These are phyloP conservation scores for Hoplostethus atlanticus DNA, from an alignment of 2,797 vertebrate genomes.

Conservation along the genomic window DNA sequence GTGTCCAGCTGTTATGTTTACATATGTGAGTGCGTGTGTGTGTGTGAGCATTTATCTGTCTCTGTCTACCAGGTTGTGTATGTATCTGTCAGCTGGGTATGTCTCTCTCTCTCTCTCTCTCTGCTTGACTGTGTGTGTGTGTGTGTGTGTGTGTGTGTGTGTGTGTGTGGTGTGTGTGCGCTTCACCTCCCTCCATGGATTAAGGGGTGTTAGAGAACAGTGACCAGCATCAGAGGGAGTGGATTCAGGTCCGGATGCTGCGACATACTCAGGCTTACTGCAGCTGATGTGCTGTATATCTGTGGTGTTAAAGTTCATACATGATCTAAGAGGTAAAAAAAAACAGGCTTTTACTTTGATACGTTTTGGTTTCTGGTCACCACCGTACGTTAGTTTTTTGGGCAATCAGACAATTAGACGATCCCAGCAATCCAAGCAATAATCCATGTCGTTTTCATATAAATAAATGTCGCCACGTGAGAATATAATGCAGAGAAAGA, in stretches of 20 bases:
- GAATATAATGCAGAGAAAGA: no score
- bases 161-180: conserved; percentile 20
- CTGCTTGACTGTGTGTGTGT: background rate
- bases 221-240: conserved; percentile 70
- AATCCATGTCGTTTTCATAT: no score
- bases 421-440: no score
- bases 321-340: no score
- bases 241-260: conserved; percentile 62
- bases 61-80: background rate
- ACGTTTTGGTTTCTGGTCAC: no score
- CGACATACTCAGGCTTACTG: conserved; percentile 44
- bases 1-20: no score
- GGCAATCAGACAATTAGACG: no score
- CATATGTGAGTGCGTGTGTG: background rate
- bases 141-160: background rate
- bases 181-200: conserved; percentile 35
- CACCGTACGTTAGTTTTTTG: no score
- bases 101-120: conserved; percentile 35
- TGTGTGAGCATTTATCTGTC: no score
- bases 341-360: no score
- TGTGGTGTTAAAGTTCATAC: no score
- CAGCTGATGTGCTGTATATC: conserved; percentile 23
- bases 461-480: no score
- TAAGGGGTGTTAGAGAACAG: conserved; percentile 66
- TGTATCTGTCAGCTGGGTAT: conserved; percentile 3